Base-by-base conservation (phyloP, 2,888 invertebrate species). In the Pseudococcus viburni region DNA sequence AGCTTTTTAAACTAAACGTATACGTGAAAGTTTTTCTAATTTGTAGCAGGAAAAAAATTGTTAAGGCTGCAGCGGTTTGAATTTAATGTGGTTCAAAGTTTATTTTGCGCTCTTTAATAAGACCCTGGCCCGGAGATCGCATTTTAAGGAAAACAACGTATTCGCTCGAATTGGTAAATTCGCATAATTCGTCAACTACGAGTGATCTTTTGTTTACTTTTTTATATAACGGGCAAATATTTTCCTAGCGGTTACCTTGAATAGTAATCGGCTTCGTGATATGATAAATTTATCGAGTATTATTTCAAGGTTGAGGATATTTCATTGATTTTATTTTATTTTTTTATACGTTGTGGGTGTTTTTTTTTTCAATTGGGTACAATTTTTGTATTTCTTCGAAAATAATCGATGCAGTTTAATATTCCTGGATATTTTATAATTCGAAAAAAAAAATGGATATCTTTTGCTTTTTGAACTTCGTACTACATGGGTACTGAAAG, bases 1-100 rank as follows among this genome's bases (percentile, higher is more conserved):
- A 83, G 80, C 80, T 83, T 83, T 83, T 83, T 83, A 83, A 46
- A 83, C 80, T 46, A 46, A 83, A 46, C 46, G 80, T 83, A 73
- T 73, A 83, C 80, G 80, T 83, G 80, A 83, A 83, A 83, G 80
- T 83, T 83, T 83, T 83, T 83, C 80, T 46, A 83, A 83, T 83
- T 42, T 83, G 80, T 64, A 64, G 64, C 64, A 22, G 19, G 15
- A 64, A 64, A 22, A 64, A 64, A 64, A 15, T 83, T 7, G 15
- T 42, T 42, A 42, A 83, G 33, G 42, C 19, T 83, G 46, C 46
- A 17, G 64, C 77, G 80, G 80, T 83, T 42, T 22, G 46, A 83
- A 83, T 83, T 83, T 83, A 83, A 83, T 83, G 80, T 83, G 46
- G 80, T 83, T 83, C n/a, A 83, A 83, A 83, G 80, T 83, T 46